These are phyloP conservation scores for Atlantisia rogersi DNA, from an alignment of 2,113 vertebrate species.

Conservation along the genomic window DNA sequence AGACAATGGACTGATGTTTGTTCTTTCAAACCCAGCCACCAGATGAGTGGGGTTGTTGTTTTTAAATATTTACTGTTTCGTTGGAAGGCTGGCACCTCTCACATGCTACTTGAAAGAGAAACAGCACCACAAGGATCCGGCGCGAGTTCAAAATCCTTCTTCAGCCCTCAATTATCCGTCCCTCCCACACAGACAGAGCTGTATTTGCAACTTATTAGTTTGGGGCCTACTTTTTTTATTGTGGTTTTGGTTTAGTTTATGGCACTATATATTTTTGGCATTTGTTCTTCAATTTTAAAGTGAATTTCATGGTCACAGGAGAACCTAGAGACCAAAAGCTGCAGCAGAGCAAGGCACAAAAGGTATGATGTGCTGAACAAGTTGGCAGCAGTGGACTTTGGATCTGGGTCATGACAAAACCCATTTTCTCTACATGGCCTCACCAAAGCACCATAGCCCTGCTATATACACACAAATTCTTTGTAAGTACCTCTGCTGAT, in stretches of 20 bases:
- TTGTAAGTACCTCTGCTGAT: not conserved
- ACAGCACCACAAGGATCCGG: not conserved
- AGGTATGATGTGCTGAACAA: not conserved
- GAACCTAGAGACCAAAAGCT: not conserved
- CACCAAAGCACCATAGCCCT: not conserved
- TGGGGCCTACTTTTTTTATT: not conserved
- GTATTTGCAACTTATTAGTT: not conserved
- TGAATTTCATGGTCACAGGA: not conserved
- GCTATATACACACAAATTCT: not conserved
- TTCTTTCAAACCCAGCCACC: slow-evolving; percentile 4
- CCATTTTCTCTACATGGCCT: not conserved
- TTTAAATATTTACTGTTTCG: slow-evolving; percentile 3
- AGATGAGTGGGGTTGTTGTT: not conserved
- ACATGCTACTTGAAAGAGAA: not conserved
- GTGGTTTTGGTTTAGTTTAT: not conserved
- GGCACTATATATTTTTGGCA: not conserved
- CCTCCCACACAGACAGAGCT: not conserved
- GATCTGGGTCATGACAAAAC: not conserved
- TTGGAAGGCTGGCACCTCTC: not conserved
- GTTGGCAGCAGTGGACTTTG: fast-evolving
- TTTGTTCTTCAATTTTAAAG: not conserved
- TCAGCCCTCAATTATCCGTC: not conserved
- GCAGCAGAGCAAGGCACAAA: not conserved
- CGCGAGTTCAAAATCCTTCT: not conserved
- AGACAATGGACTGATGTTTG: slow-evolving; percentile 45